phyloP scores from a whole-genome alignment of 2,113 vertebrate species.

The Sebastes fasciatus region DNA sequence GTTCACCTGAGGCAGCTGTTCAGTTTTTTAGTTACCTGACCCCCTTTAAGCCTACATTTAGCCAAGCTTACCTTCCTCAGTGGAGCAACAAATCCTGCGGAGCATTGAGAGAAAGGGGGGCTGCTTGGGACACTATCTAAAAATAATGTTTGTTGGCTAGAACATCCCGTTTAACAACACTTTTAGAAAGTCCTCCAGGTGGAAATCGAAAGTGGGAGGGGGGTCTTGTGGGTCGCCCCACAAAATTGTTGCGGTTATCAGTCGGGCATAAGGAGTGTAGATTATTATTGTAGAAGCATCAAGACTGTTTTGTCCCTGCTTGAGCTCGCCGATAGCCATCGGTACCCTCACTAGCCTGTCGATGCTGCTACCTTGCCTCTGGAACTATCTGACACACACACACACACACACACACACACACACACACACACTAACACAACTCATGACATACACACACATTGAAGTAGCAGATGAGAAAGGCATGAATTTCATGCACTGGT shows the following conservation, averaged over 20 bases:
- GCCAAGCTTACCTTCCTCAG: conserved; percentile 50
- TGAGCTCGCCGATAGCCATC: conserved; percentile 40
- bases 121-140: conserved; percentile 28
- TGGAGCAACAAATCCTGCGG: conserved; percentile 49
- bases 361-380: conserved; percentile 39
- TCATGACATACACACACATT: not conserved
- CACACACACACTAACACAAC: not conserved
- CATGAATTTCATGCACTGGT: not conserved
- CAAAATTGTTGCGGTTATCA: conserved; percentile 40
- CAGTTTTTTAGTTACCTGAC: conserved; percentile 51
- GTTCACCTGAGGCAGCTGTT: conserved; percentile 52
- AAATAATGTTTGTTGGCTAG: conserved; percentile 30
- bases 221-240: not conserved
- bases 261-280: conserved; percentile 11
- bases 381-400: conserved; percentile 12
- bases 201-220: conserved; percentile 25
- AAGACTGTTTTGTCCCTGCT: conserved; percentile 40
- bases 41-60: conserved; percentile 52
- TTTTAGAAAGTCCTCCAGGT: conserved; percentile 38
- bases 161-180: conserved; percentile 36
- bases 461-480: not conserved
- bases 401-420: not conserved
- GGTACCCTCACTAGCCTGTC: conserved; percentile 11
- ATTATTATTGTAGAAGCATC: conserved; percentile 49
- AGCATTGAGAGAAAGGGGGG: conserved; percentile 3